A percentile compares a stretch with the other conserved stretches of the same genome.
Evolutionary conservation across 2,888 invertebrate species (phyloP).

Genomic region (Eristalinus aeneus): DNA sequence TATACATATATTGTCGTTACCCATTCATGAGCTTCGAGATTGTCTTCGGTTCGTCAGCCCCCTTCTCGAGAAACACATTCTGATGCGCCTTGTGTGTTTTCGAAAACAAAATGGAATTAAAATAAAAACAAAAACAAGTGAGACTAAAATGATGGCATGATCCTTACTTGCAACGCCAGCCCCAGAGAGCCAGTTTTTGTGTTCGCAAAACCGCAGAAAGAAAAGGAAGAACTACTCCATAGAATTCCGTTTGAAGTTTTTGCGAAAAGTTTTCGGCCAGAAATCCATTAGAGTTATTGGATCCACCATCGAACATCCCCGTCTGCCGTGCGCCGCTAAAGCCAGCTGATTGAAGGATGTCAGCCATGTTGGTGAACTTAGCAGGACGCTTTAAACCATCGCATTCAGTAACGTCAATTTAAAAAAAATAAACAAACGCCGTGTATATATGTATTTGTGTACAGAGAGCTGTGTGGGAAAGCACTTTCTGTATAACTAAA

Average conservation of each 20-base stretch:
- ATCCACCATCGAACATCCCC: constrained; percentile 46
- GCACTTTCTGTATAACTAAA: not conserved
- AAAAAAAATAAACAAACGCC: not conserved
- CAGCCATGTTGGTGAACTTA: not conserved
- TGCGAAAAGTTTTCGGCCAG: constrained; percentile 56
- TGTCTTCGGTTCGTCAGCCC: not conserved
- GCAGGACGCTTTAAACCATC: not conserved
- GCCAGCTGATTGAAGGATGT: not conserved
- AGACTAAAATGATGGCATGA: constrained; percentile 45
- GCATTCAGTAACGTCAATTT: not conserved
- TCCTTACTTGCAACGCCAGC: constrained; percentile 35
- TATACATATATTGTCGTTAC: no score
- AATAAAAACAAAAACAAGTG: not conserved
- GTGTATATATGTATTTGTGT: not conserved
- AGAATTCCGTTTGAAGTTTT: constrained; percentile 28
- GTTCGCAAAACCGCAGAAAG: constrained; percentile 40
- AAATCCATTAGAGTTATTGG: constrained; percentile 69
- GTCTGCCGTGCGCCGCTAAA: constrained; percentile 41
- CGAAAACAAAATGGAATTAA: not conserved
- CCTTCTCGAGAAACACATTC: not conserved
- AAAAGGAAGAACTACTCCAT: constrained; percentile 30
- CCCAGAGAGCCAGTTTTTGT: constrained; percentile 19
- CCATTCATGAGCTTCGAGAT: not conserved
- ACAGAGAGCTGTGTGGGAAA: not conserved
- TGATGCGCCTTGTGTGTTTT: not conserved